Evolutionary conservation across 1,140 invertebrate genomes (phyloP).

Genomic region (Aphidius ervi): DNA sequence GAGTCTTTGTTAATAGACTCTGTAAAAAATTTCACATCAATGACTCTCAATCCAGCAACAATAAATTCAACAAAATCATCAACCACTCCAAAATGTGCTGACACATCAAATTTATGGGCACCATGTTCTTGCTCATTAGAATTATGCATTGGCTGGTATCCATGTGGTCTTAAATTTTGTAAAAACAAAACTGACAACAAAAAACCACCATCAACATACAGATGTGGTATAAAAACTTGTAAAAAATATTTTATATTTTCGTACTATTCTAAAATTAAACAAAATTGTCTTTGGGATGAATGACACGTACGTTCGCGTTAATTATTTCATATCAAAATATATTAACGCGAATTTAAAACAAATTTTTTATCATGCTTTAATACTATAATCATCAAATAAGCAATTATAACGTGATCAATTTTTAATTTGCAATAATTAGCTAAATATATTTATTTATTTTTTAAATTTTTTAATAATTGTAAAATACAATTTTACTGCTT

Average conservation of each 20-base stretch:
- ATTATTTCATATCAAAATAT: neutral
- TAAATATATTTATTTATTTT: too few species aligned
- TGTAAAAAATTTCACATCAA: conserved; percentile 57
- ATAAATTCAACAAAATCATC: conserved; percentile 35
- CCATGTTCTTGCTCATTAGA: conserved; percentile 77
- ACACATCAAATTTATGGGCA: conserved; percentile 62
- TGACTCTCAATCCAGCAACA: conserved; percentile 34
- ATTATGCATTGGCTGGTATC: conserved; percentile 81
- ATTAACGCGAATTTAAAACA: neutral
- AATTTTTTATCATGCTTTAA: neutral
- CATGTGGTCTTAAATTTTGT: conserved; percentile 91
- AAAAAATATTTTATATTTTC: conserved; percentile 82
- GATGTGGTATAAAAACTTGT: conserved; percentile 94
- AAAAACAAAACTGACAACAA: conserved; percentile 66
- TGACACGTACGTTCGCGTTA: conserved; percentile 53
- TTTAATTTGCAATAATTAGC: too few species aligned
- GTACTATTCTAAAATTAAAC: conserved; percentile 77
- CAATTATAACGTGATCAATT: too few species aligned
- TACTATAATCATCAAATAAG: too few species aligned
- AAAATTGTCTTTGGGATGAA: conserved; percentile 85
- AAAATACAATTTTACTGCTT: too few species aligned
- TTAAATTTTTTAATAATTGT: too few species aligned
- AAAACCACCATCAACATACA: conserved; percentile 63
- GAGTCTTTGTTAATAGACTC: conserved; percentile 50
- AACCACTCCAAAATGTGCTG: conserved; percentile 55